Conservation (phyloP, 2,113 vertebrate genomes). For the Bubo bubo region DNA sequence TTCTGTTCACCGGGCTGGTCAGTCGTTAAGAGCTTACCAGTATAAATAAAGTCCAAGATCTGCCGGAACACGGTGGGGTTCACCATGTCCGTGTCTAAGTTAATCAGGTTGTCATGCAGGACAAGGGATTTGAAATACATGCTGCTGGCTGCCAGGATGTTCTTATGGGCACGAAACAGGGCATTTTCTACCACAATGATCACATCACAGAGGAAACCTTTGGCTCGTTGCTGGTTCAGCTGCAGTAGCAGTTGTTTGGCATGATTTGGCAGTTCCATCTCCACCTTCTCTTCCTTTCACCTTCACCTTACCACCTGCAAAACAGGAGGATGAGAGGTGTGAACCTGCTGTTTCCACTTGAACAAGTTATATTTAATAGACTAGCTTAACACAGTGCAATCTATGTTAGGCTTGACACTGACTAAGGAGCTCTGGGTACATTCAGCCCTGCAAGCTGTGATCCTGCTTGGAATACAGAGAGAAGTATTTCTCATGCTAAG, state of each 20-base stretch:
- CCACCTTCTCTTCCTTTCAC: slow-evolving; percentile 86
- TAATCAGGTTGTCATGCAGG: slow-evolving; percentile 98
- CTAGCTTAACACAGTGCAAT: neutral
- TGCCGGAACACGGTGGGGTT: slow-evolving; percentile 95
- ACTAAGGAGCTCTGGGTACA: neutral
- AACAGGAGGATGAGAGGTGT: slow-evolving; percentile 50
- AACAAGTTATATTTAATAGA: neutral
- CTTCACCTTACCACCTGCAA: slow-evolving; percentile 86
- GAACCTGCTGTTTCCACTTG: neutral
- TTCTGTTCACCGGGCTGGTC: slow-evolving; percentile 92
- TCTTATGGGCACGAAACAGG: slow-evolving; percentile 97
- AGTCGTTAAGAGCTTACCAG: slow-evolving; percentile 89
- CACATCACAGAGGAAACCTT: slow-evolving; percentile 98
- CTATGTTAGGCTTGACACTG: neutral
- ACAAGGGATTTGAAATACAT: slow-evolving; percentile 98
- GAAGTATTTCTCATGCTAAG: neutral
- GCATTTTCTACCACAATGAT: slow-evolving; percentile 99
- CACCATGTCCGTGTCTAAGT: slow-evolving; percentile 98
- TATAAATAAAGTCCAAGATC: slow-evolving; percentile 98
- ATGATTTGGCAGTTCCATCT: slow-evolving; percentile 99
- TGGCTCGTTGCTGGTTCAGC: slow-evolving; percentile 98
- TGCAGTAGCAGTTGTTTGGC: slow-evolving; percentile 99
- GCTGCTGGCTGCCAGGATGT: slow-evolving; percentile 96
- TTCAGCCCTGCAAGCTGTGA: neutral
- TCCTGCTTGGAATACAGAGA: neutral